Conservation (phyloP, 2,888 invertebrate species). For the Rhimphoctona megacephalus region DNA sequence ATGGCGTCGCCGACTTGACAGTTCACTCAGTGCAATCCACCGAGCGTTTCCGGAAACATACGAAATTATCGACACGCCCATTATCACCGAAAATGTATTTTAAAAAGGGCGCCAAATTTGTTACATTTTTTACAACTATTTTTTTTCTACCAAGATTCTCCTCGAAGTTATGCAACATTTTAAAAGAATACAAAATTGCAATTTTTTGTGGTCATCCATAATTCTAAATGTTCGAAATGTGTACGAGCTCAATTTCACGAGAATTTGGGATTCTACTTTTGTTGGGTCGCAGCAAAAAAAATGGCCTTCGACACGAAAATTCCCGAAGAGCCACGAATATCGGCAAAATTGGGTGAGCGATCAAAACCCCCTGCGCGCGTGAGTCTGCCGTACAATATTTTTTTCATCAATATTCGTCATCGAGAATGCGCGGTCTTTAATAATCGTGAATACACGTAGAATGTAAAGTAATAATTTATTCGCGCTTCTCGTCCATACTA, state of each 20-base stretch:
- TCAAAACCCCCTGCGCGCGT: conserved; percentile 38
- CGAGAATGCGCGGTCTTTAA: conserved; percentile 42
- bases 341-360: conserved; percentile 27
- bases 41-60: conserved; percentile 34
- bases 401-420: conserved; percentile 59
- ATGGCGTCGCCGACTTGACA: conserved; percentile 35
- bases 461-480: conserved; percentile 26
- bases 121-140: not conserved
- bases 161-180: not conserved
- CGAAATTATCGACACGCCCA: conserved; percentile 13
- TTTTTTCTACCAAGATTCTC: not conserved
- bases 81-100: not conserved
- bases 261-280: not conserved
- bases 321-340: conserved; percentile 48
- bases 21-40: too few species aligned
- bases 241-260: not conserved
- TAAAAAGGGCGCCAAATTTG: conserved; percentile 5
- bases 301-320: conserved; percentile 38
- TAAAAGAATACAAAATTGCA: not conserved
- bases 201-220: not conserved
- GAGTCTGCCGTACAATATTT: conserved; percentile 36
- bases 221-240: not conserved
- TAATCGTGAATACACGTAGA: conserved; percentile 16
- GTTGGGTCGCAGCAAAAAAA: not conserved
- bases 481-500: conserved; percentile 4